Base-by-base conservation (phyloP, 64 coral and sea anemone species). In the Catalaphyllia jardinei region DNA sequence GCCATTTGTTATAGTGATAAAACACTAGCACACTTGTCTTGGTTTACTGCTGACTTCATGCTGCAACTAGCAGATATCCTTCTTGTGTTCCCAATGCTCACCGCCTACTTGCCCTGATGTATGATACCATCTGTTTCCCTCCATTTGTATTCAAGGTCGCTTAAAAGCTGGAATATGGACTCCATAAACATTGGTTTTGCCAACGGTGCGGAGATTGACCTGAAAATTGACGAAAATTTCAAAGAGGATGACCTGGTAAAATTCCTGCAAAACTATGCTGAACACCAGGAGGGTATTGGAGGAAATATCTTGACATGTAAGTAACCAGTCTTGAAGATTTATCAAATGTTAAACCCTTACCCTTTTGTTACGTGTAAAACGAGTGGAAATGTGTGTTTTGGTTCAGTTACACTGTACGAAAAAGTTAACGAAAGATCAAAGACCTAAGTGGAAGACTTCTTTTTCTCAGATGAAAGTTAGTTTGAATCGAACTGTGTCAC, bases 261-360 rank as follows among this genome's bases (percentile, higher is more conserved):
- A 4, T 82, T 90, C 63, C 27, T 90, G 14, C 60, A 28, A 30
- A 72, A 72, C 11, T 90, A 72, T 83, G 89, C 89, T 46, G 42
- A 46, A 0, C 42, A 90, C 28, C 18, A 19, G 6, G 30, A 60
- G 24, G 79, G 63, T 9, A 71, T 90, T 73, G 89, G 89, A 82
- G 89, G 89, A 73, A 90, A 90, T 74, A 83, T 90, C 60, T 20
- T 90, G 18, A 82, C 89, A 82, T 29, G 89, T 90, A 60, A 63
- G 31, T 42, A 24, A 35, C 17, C 19, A 14, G 18, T 19, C 42
- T 46, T 46, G 42, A 46, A 4, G 42, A 4, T 46, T 46, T 46
- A 46, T 46, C 42, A 46, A 46, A 46, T 46, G 42, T 46, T 46
- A 4, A 39, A 8, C 42, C 42, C 7, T 46, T 35, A 35, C 33